These are phyloP conservation scores for Ochropacha duplaris DNA, from an alignment of 2,888 invertebrate genomes.

Conservation along the genomic window DNA sequence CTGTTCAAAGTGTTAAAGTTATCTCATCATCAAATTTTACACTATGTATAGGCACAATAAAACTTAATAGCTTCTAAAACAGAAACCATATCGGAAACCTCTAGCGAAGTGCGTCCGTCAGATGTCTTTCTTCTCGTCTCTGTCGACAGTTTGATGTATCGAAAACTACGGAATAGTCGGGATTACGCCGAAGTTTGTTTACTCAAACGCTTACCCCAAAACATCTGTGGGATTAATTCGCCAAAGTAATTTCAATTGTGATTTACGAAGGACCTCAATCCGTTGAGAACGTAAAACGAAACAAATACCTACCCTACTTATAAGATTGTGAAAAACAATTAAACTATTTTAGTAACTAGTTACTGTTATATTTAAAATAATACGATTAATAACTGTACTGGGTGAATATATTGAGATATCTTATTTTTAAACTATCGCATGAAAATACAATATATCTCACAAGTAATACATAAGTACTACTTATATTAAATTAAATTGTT, in stretches of 20 bases:
- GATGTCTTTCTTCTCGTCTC: slow-evolving; percentile 1
- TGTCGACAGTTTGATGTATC: not conserved
- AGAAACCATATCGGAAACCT: not conserved
- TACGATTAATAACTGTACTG: too few species aligned
- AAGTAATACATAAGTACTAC: too few species aligned
- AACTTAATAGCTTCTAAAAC: not conserved
- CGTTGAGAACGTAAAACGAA: not conserved
- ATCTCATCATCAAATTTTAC: too few species aligned
- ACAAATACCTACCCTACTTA: too few species aligned
- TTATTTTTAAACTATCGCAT: too few species aligned
- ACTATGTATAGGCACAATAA: not conserved
- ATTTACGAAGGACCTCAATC: not conserved
- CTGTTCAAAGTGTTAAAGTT: too few species aligned
- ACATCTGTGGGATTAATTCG: not conserved
- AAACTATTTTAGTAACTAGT: too few species aligned
- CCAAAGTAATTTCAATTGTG: not conserved
- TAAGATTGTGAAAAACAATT: too few species aligned
- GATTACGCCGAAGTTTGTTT: not conserved
- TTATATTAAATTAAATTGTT: too few species aligned
- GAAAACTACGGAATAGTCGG: not conserved
- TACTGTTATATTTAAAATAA: too few species aligned
- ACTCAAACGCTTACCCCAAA: not conserved
- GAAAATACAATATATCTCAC: too few species aligned
- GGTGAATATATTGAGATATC: too few species aligned
- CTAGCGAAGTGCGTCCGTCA: not conserved